Evolutionary conservation across 2,797 vertebrate genomes (phyloP).

Genomic region (Benthosema pterotum): DNA sequence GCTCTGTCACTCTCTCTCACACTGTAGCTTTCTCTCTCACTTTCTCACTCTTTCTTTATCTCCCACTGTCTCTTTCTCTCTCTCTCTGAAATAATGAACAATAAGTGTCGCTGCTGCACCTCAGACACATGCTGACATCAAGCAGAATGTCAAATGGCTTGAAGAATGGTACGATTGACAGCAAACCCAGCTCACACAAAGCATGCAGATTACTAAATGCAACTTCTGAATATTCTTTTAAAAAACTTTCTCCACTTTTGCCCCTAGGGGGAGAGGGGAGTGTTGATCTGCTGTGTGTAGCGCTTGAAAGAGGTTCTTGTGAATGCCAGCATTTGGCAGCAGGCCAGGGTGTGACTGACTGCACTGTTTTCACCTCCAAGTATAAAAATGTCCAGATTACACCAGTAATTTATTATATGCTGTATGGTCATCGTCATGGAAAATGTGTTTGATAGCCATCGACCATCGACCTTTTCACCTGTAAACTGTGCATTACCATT

Average conservation of each 20-base stretch:
- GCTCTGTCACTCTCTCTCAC: no score
- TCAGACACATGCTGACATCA: slow-evolving; percentile 76
- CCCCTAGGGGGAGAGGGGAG: slow-evolving; percentile 57
- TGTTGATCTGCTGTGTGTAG: slow-evolving; percentile 62
- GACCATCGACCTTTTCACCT: background rate
- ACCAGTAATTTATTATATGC: background rate
- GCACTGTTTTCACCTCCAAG: slow-evolving; percentile 50
- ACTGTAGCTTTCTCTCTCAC: no score
- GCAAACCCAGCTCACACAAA: slow-evolving; percentile 68
- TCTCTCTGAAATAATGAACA: slow-evolving; percentile 78
- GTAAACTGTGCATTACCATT: no score
- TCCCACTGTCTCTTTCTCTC: slow-evolving; percentile 13
- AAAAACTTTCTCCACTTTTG: slow-evolving; percentile 70
- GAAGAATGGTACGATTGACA: slow-evolving; percentile 72
- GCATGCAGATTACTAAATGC: slow-evolving; percentile 74
- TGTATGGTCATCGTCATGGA: no score
- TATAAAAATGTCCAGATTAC: background rate
- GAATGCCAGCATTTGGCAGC: slow-evolving; percentile 52
- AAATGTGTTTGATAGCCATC: slow-evolving; percentile 5
- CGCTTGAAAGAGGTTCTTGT: slow-evolving; percentile 66
- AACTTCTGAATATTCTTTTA: slow-evolving; percentile 74
- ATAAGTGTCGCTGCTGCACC: slow-evolving; percentile 75
- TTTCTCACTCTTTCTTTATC: no score
- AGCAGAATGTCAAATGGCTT: slow-evolving; percentile 80
- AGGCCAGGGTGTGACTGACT: slow-evolving; percentile 49